A percentile compares a stretch with the other conserved stretches of the same genome.
Conservation (phyloP, 2,888 invertebrate genomes). For the Philopedon plagiatum region DNA sequence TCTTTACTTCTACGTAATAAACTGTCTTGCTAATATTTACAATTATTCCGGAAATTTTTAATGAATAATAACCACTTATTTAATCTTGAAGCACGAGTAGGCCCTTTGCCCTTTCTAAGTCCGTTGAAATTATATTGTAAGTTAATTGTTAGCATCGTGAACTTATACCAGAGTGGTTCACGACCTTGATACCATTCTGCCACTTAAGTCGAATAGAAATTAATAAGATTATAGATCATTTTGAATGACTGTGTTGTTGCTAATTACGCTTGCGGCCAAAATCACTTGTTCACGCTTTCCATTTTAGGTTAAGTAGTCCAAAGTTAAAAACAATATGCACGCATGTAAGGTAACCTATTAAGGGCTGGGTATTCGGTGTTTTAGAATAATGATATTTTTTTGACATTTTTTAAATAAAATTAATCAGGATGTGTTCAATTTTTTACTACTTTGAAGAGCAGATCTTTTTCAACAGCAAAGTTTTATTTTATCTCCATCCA, state of each 20-base stretch:
- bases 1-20: too few relatives aligned
- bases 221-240: slow-evolving; percentile 29
- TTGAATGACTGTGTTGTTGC: not conserved
- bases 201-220: slow-evolving; percentile 31
- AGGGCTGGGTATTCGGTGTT: too few relatives aligned
- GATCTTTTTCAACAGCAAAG: too few relatives aligned
- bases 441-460: too few relatives aligned
- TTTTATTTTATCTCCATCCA: too few relatives aligned
- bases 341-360: too few relatives aligned
- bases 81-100: slow-evolving; percentile 29
- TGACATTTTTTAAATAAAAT: too few relatives aligned
- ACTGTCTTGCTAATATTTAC: not conserved
- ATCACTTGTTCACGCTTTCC: slow-evolving; percentile 21
- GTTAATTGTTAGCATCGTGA: slow-evolving; percentile 40
- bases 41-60: slow-evolving; percentile 29
- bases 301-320: not conserved
- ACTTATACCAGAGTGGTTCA: slow-evolving; percentile 31
- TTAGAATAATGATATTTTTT: too few relatives aligned
- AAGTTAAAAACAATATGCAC: too few relatives aligned
- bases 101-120: slow-evolving; percentile 40
- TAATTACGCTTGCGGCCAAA: slow-evolving; percentile 2
- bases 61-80: slow-evolving; percentile 29
- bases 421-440: too few relatives aligned
- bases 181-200: slow-evolving; percentile 37
- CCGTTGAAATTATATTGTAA: slow-evolving; percentile 22